phyloP scores from a whole-genome alignment of 2,888 invertebrate species.

The Penaeus monodon region DNA sequence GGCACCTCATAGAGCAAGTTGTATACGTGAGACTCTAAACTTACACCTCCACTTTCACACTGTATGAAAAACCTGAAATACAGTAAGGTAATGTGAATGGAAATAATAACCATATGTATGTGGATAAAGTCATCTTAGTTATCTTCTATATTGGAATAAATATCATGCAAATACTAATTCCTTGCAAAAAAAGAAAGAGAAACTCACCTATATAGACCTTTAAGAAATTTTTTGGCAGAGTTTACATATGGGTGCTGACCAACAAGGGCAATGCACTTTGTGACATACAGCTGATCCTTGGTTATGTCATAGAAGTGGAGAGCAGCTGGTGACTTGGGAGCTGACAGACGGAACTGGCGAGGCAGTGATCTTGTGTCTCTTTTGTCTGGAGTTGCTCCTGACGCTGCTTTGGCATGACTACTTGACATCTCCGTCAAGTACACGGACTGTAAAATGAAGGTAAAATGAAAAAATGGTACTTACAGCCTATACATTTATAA shows the following conservation, averaged over 20 bases:
- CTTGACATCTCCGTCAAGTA: constrained; percentile 65
- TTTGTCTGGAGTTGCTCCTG: constrained; percentile 46
- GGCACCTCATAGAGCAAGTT: constrained; percentile 95
- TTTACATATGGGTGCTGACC: constrained; percentile 91
- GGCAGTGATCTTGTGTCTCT: constrained; percentile 81
- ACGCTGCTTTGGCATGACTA: constrained; percentile 40
- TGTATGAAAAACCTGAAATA: constrained; percentile 58
- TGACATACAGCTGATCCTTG: constrained; percentile 94
- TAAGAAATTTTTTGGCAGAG: constrained; percentile 87
- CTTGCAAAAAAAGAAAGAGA: background rate
- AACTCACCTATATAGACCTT: constrained; percentile 84
- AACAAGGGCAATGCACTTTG: constrained; percentile 93
- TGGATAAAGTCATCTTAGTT: background rate
- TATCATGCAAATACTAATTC: background rate
- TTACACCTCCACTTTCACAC: constrained; percentile 74
- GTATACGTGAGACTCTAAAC: constrained; percentile 72
- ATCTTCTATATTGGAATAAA: background rate
- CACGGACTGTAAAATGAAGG: constrained; percentile 46
- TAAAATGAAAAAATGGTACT: background rate
- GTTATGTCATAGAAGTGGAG: constrained; percentile 91
- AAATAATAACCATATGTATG: background rate
- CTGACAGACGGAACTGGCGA: constrained; percentile 84
- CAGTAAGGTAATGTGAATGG: constrained; percentile 62
- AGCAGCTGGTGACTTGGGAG: constrained; percentile 70
- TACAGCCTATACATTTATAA: background rate